Conservation (phyloP, 2,113 vertebrate genomes). For the Electrona antarctica region DNA sequence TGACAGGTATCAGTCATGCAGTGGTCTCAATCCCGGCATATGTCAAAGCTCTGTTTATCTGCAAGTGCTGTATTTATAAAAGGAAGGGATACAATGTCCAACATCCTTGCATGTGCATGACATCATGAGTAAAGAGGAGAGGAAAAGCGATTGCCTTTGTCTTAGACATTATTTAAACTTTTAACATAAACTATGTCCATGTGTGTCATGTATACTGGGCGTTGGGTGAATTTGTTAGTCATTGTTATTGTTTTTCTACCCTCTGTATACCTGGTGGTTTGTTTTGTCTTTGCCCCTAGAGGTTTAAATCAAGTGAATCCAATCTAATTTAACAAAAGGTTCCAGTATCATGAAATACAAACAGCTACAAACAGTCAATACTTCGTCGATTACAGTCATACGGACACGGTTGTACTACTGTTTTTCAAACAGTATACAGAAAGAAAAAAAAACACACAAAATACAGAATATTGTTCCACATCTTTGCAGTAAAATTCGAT, state of each 20-base stretch:
- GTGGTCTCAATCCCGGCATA: not conserved
- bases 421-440: not conserved
- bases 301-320: too few relatives aligned
- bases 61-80: too few relatives aligned
- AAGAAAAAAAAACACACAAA: not conserved
- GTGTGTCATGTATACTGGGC: too few relatives aligned
- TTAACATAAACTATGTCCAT: too few relatives aligned
- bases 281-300: too few relatives aligned
- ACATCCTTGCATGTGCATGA: too few relatives aligned
- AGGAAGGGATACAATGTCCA: too few relatives aligned
- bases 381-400: not conserved
- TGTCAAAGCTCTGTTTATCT: not conserved
- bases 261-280: too few relatives aligned
- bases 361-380: not conserved
- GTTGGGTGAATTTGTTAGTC: too few relatives aligned
- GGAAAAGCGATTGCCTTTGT: not conserved
- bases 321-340: too few relatives aligned
- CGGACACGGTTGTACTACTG: not conserved
- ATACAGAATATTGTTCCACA: not conserved
- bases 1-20: not conserved
- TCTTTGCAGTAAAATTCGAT: not conserved
- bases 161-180: not conserved
- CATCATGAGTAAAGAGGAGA: not conserved
- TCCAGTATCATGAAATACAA: not conserved
- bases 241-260: too few relatives aligned